phyloP scores from a whole-genome alignment of 2,888 invertebrate genomes.

The Amblyjoppa proteus region DNA sequence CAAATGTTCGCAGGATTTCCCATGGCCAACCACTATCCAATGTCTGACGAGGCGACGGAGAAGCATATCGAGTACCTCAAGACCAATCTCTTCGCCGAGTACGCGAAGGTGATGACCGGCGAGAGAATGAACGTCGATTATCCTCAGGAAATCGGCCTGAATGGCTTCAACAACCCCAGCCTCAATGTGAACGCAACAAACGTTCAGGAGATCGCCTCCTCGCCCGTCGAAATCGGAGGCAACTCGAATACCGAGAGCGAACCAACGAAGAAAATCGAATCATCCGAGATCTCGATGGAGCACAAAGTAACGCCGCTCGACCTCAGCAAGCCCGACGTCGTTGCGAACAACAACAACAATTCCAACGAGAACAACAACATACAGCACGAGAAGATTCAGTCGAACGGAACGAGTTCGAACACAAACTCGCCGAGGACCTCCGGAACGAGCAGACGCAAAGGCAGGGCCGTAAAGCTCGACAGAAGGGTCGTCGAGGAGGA shows the following conservation, averaged over 20 bases:
- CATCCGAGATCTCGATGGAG: conserved; percentile 78
- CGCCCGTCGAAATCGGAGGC: background rate
- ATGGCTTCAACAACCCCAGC: conserved; percentile 14
- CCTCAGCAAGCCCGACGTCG: conserved; percentile 86
- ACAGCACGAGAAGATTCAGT: conserved; percentile 81
- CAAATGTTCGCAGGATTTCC: conserved; percentile 71
- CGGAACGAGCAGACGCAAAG: conserved; percentile 90
- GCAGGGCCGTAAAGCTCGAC: conserved; percentile 93
- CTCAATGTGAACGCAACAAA: conserved; percentile 2
- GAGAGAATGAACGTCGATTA: conserved; percentile 57
- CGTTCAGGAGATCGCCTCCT: conserved; percentile 24
- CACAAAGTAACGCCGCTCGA: conserved; percentile 86
- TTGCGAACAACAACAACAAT: conserved; percentile 76
- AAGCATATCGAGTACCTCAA: conserved; percentile 65
- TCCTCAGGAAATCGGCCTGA: conserved; percentile 61
- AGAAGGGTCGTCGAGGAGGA: conserved; percentile 85
- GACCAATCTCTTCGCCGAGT: conserved; percentile 63
- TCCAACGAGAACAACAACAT: conserved; percentile 81
- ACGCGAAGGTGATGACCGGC: conserved; percentile 60
- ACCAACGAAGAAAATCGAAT: conserved; percentile 77
- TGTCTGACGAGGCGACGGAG: conserved; percentile 59
- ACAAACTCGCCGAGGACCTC: conserved; percentile 60
- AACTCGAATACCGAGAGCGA: conserved; percentile 55
- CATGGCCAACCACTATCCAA: conserved; percentile 60
- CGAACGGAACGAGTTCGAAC: background rate